Evolutionary conservation across 2,888 invertebrate species (phyloP), one percentile per base, ranked within the genome.

Genomic region (Dione vanillae): DNA sequence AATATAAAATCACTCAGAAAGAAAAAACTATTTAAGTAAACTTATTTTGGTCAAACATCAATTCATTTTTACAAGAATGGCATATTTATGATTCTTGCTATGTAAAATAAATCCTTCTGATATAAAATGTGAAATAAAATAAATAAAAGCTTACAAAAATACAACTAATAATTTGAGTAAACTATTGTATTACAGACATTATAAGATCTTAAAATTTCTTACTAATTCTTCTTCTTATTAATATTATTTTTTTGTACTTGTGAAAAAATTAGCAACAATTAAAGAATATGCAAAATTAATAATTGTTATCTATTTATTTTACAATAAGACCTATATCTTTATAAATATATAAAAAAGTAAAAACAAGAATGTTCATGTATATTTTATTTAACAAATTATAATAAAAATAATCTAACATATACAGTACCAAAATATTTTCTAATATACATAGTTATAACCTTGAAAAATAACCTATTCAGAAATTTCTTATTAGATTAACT

Each of bases 311-410:
- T n/a, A n/a, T 52, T 14, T n/a, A n/a, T 35, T 8, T 52, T 12
- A 9, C 27, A 14, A n/a, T 14, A 0, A 14, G 11, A 35, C 35
- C 5, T 35, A 16, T 37, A 16, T 16, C 37, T 27, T 27, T 45
- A 35, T 9, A 10, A 27, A 9, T 3, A 6, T n/a, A n/a, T n/a
- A 14, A 61, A 61, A 59, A 45, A 16, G 45, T 10, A 59, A 19
- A 41, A 59, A 59, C 41, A n/a, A 16, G 10, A 45, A 45, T 27
- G n/a, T 11, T n/a, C 27, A n/a, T n/a, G n/a, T 27, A 27, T 27
- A 61, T 45, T 45, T 45, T 45, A 61, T 61, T 27, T 45, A 11
- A n/a, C 3, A 20, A 43, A 43, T 20, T 41, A 59, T 10, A 61
- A 59, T n/a, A 43, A 27, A 20, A 59, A 59, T 9, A 43, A 61